Evolutionary conservation across 2,113 vertebrate species (phyloP), one percentile per base, ranked within the genome.

Genomic region (Zosterops borbonicus): DNA sequence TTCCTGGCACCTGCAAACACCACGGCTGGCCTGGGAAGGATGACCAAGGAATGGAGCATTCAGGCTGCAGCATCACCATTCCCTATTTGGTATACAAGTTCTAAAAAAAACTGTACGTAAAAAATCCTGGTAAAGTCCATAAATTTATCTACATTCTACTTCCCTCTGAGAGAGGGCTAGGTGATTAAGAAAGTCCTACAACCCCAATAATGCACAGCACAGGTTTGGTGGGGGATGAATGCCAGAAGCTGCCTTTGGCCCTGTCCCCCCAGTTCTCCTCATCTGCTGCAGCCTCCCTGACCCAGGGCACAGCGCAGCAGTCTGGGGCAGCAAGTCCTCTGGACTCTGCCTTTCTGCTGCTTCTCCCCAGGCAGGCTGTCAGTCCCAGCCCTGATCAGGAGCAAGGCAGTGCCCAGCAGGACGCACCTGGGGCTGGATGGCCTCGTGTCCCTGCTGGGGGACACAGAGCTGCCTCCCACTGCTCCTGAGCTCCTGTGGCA

Each of bases 391-490:
- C 50, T 33, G 60, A 8, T 2, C 25, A 35, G 8, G 3, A 63
- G 39, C 0, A 0, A 64, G 15, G 6, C 2, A 12, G 53, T 1
- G 33, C 13, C 11, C 63, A 62, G 68, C 2, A 5, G 20, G 41
- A n/a, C 1, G 5, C 33, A 3, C n/a, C 7, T 1, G 0, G 44
- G n/a, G 39, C 73, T 21, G 25, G 1, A 9, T 9, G 8, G 67
- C 47, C 62, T 39, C 1, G 0, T 8, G 47, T 50, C 50, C 64
- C 50, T 17, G 20, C 70, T 37, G 60, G 70, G 52, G 37, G 18
- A 37, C 3, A 2, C 35, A 15, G 35, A 22, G 35, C 24, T 35
- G 22, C 46, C 53, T 47, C 41, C 35, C 7, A 3, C 41, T 31
- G 70, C 37, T 14, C 37, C 37, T 62, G 7, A 16, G 35, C 42